These are phyloP conservation scores for Aleiodes testaceus DNA, from an alignment of 2,888 invertebrate species.

Conservation along the genomic window DNA sequence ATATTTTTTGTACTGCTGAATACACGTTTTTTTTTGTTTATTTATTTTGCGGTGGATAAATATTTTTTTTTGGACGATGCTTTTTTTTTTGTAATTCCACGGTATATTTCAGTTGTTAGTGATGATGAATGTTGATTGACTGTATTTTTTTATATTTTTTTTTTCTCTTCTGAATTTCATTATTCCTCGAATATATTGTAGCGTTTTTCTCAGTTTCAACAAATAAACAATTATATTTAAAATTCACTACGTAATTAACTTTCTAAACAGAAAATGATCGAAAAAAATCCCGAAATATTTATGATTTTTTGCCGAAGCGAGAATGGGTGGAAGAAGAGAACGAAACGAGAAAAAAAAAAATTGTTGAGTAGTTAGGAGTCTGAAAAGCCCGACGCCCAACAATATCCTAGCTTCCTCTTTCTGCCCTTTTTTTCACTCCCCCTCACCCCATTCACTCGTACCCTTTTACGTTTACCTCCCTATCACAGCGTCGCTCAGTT, in stretches of 20 bases:
- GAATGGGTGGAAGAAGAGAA: constrained; percentile 17
- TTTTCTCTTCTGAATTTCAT: not conserved
- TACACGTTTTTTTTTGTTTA: constrained; percentile 12
- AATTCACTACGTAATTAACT: too few species aligned
- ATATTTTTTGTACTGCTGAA: constrained; percentile 1
- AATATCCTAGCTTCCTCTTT: not conserved
- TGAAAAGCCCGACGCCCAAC: constrained; percentile 9
- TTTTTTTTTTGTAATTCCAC: not conserved
- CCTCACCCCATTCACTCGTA: not conserved
- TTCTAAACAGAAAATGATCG: too few species aligned
- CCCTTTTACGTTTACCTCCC: not conserved
- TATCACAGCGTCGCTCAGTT: constrained; percentile 14
- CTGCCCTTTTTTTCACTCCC: not conserved
- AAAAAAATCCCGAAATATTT: too few species aligned
- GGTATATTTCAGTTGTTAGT: too few species aligned
- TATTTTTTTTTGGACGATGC: not conserved
- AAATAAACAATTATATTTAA: too few species aligned
- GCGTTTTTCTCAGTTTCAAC: not conserved
- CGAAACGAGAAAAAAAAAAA: constrained; percentile 31
- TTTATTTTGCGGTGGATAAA: constrained; percentile 1
- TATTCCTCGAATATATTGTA: constrained; percentile 3
- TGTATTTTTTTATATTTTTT: constrained; percentile 20
- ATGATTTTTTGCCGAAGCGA: not conserved
- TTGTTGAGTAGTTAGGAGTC: not conserved
- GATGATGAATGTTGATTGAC: too few species aligned